phyloP scores from a whole-genome alignment of 2,113 vertebrate species.

The Labrus mixtus region DNA sequence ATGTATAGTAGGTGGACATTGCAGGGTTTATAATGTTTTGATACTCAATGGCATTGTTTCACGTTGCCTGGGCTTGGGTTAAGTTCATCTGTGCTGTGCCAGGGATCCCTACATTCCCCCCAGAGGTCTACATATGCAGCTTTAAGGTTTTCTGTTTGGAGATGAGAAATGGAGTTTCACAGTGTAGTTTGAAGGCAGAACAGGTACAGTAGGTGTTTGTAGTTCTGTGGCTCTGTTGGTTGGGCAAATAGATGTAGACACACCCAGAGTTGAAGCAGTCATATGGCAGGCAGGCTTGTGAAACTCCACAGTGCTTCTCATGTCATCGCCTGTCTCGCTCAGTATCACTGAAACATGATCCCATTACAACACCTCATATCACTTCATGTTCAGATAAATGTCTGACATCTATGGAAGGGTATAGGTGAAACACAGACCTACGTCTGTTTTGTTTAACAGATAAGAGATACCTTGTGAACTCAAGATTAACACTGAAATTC shows the following conservation, averaged over 20 bases:
- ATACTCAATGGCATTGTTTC: neutral
- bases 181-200: conserved; percentile 40
- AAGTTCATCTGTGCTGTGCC: neutral
- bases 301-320: conserved; percentile 43
- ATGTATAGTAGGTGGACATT: neutral
- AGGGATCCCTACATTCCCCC: neutral
- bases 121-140: neutral
- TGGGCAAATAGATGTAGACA: conserved; percentile 75
- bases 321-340: conserved; percentile 29
- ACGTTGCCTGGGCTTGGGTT: too few relatives aligned
- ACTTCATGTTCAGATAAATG: neutral
- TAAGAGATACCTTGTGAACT: too few relatives aligned
- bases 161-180: conserved; percentile 42
- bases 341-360: neutral
- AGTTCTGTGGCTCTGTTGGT: conserved; percentile 66
- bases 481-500: too few relatives aligned
- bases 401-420: neutral
- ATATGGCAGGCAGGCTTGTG: conserved; percentile 54
- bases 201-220: conserved; percentile 54
- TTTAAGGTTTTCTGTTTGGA: neutral
- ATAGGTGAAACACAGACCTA: neutral
- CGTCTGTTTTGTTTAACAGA: too few relatives aligned
- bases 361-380: neutral
- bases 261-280: conserved; percentile 73
- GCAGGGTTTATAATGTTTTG: neutral